Evolutionary conservation across 2,888 invertebrate genomes (phyloP).

Genomic region (Ophraella communa): DNA sequence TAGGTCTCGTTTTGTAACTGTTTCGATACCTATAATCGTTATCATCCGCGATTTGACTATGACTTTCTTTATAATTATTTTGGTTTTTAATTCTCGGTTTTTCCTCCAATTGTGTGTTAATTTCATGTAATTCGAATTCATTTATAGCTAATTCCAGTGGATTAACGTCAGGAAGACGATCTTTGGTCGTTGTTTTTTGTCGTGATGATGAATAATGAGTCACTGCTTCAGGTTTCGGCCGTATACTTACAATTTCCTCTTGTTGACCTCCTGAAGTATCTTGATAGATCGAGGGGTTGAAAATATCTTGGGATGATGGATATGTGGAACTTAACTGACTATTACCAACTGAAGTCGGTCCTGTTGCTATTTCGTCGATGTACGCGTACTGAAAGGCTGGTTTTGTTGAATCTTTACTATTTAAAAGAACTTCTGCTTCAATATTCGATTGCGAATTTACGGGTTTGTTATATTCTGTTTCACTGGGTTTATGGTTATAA

Average conservation of each 20-base stretch:
- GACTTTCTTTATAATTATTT: conserved; percentile 21
- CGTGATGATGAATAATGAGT: not conserved
- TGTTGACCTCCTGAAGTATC: not conserved
- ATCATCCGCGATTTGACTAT: not conserved
- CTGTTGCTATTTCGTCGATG: conserved; percentile 7
- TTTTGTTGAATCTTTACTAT: not conserved
- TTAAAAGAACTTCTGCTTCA: not conserved
- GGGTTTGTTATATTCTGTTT: not conserved
- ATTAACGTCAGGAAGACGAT: conserved; percentile 32
- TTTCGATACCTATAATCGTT: conserved; percentile 15
- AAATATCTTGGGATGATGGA: not conserved
- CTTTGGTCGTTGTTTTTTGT: not conserved
- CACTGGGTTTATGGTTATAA: not conserved
- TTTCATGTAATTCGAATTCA: conserved; percentile 49
- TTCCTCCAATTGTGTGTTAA: conserved; percentile 43
- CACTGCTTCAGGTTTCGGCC: conserved; percentile 9
- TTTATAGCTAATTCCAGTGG: conserved; percentile 46
- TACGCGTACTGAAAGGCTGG: conserved; percentile 6
- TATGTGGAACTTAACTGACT: conserved; percentile 1
- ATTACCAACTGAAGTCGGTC: conserved; percentile 8
- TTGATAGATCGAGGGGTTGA: conserved; percentile 13
- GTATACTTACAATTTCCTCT: not conserved
- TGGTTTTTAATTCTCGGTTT: conserved; percentile 30
- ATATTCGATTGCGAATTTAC: not conserved
- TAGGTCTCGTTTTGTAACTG: conserved; percentile 17